Base-by-base conservation (phyloP, 2,888 invertebrate genomes). In the Glyphotaelius pellucidus region DNA sequence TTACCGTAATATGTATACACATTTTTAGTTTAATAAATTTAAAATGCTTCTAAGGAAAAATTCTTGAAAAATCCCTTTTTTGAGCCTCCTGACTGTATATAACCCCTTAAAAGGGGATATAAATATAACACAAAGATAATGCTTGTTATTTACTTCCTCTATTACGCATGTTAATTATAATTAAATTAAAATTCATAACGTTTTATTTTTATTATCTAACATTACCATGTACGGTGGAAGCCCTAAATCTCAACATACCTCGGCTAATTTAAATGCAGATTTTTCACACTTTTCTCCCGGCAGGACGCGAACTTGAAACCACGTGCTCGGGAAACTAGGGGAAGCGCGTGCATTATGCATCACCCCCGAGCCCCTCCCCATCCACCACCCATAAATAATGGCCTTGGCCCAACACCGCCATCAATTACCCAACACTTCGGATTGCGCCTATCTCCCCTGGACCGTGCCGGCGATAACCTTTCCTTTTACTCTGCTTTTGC, bases 321-420 rank as follows among this genome's bases (percentile, higher is more conserved):
- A 89, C 88, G 88, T 89, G 79, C 79, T 80, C 47, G 90, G 90
- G 90, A 90, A 90, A 80, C 12, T 80, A 47, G 90, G 90, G 90
- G 91, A 87, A 84, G 89, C 81, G 91, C 92, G 92, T 93, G 93
- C 93, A 93, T 93, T 91, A 93, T 93, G 93, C 93, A 93, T 79
- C 83, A 90, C 90, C 91, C 91, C 91, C 87, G n/a, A 80, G 79
- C 79, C 91, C 90, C 90, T 32, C 90, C 90, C 83, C 91, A 3
- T 47, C 47, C 15, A 3, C 85, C 90, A 80, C 91, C 91, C 91
- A 93, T 93, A 93, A 93, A 93, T 93, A 93, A 93, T 92, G 92
- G 42, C 90, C 92, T 52, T 85, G 87, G 92, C 91, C 93, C 91
- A 92, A 91, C 92, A 93, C 92, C 92, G 92, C 92, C 93, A 92